Percentiles rank a stretch among this genome's conserved stretches.
Conservation (phyloP, 2,888 invertebrate genomes). For the Cryptocephalus moraei region DNA sequence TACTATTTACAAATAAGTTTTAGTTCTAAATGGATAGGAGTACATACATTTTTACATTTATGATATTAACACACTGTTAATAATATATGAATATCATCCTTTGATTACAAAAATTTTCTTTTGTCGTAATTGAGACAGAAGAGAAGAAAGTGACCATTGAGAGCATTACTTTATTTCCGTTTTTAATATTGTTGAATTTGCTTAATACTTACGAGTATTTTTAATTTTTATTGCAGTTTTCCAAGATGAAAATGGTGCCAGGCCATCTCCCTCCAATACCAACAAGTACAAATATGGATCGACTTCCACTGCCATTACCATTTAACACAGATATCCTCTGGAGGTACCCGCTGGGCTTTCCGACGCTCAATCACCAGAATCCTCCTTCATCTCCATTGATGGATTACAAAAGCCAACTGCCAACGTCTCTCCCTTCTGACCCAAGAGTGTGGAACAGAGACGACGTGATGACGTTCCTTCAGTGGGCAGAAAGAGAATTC, state of each 20-base stretch:
- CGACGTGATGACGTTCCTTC: conserved; percentile 76
- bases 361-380: conserved; percentile 52
- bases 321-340: conserved; percentile 78
- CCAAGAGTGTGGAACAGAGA: conserved; percentile 85
- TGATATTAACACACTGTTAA: too few relatives aligned
- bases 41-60: too few relatives aligned
- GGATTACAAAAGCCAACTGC: conserved; percentile 81
- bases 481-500: conserved; percentile 88
- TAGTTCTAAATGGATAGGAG: too few relatives aligned
- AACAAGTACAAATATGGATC: conserved; percentile 48
- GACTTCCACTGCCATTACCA: conserved; percentile 64
- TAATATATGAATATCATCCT: too few relatives aligned
- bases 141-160: too few relatives aligned
- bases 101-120: too few relatives aligned
- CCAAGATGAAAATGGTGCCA: conserved; percentile 45
- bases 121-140: too few relatives aligned
- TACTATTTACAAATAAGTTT: too few relatives aligned
- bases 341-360: conserved; percentile 76
- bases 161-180: too few relatives aligned
- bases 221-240: conserved; percentile 13
- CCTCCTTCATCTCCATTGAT: conserved; percentile 59
- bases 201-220: not conserved
- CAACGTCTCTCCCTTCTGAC: conserved; percentile 73
- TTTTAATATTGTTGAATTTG: not conserved
- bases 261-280: conserved; percentile 37